Conservation (phyloP, 2,797 vertebrate genomes). For the Anomalospiza imberbis region DNA sequence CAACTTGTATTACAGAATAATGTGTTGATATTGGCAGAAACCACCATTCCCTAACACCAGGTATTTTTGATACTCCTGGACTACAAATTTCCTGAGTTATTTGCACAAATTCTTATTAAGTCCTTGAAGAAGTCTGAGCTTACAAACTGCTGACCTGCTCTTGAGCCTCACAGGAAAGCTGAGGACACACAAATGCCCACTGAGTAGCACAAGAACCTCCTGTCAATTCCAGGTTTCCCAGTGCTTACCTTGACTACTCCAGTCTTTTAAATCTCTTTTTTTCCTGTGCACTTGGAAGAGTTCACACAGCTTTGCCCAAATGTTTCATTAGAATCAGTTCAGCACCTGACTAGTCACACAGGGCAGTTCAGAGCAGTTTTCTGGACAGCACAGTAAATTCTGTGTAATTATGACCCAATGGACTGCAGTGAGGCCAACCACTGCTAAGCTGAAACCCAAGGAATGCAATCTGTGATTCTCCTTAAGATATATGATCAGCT, state of each 20-base stretch:
- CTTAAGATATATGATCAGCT: fast-evolving
- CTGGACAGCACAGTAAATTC: background rate
- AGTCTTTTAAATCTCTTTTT: background rate
- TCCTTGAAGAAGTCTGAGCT: background rate
- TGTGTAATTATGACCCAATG: background rate
- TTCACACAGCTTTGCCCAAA: background rate
- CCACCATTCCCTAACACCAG: background rate
- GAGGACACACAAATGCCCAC: background rate
- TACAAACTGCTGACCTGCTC: background rate
- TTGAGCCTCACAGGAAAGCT: background rate
- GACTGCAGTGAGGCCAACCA: background rate
- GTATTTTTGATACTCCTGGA: background rate
- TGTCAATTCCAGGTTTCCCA: background rate
- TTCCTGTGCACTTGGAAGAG: background rate
- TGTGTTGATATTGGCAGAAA: background rate
- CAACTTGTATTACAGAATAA: background rate
- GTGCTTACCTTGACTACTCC: background rate
- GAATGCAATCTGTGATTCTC: background rate
- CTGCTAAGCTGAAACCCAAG: background rate
- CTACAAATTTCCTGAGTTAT: background rate
- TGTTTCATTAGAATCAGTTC: background rate
- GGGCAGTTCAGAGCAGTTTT: background rate
- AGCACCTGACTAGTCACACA: background rate
- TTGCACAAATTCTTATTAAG: background rate
- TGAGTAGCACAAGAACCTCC: background rate